Evolutionary conservation across 2,113 vertebrate genomes (phyloP).

Genomic region (Lampris incognitus): DNA sequence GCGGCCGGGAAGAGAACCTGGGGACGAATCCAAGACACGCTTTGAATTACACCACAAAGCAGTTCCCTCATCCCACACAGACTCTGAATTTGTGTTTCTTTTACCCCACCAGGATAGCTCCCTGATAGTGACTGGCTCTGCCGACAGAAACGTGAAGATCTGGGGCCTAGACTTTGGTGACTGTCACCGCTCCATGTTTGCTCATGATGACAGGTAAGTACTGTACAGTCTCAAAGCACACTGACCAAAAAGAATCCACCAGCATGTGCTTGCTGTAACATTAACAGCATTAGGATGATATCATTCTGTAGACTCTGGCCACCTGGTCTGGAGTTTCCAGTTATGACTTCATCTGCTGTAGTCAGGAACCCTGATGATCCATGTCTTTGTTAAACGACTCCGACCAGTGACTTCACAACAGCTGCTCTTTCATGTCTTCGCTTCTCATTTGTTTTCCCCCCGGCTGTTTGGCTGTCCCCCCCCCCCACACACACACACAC

Average conservation of each 20-base stretch:
- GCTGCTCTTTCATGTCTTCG: slow-evolving; percentile 50
- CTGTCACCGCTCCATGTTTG: slow-evolving; percentile 97
- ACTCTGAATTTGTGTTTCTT: neutral
- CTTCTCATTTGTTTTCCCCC: slow-evolving; percentile 27
- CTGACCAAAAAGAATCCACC: neutral
- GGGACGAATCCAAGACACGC: too few species aligned
- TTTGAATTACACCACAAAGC: too few species aligned
- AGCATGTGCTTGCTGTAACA: neutral
- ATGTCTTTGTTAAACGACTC: neutral
- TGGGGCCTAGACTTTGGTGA: slow-evolving; percentile 99
- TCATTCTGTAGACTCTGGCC: neutral
- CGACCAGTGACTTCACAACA: slow-evolving; percentile 63
- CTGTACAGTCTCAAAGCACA: neutral
- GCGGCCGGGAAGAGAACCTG: too few species aligned
- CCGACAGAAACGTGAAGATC: slow-evolving; percentile 96
- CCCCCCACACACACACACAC: too few species aligned
- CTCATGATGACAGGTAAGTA: slow-evolving; percentile 94
- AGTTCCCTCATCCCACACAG: too few species aligned
- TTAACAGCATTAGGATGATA: neutral
- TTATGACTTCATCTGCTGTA: slow-evolving; percentile 40
- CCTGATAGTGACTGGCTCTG: slow-evolving; percentile 94
- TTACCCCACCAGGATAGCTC: slow-evolving; percentile 85
- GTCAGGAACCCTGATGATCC: too few species aligned
- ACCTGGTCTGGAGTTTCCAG: slow-evolving; percentile 10
- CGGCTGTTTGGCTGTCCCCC: neutral